A percentile compares a stretch with the other conserved stretches of the same genome.
These are phyloP conservation scores for Paralichthys olivaceus DNA, from an alignment of 2,113 vertebrate species.

Conservation along the genomic window DNA sequence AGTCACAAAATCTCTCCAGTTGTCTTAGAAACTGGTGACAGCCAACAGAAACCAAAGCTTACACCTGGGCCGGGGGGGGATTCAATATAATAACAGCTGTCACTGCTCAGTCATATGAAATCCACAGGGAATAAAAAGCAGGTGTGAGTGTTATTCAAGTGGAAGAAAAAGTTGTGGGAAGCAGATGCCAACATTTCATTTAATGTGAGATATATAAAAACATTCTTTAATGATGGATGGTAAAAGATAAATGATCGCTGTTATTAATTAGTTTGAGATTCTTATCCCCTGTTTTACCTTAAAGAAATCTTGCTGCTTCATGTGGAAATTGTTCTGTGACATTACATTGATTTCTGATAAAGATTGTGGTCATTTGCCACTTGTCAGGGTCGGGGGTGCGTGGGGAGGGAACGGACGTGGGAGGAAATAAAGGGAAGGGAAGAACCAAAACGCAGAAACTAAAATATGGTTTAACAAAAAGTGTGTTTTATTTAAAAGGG, in stretches of 20 bases:
- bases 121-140: not conserved
- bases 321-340: no score
- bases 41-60: not conserved
- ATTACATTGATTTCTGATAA: not conserved
- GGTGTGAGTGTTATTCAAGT: not conserved
- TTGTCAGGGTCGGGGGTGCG: no score
- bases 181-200: not conserved
- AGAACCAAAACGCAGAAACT: no score
- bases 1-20: conserved; percentile 7
- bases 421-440: no score
- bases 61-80: not conserved
- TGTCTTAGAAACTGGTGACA: conserved; percentile 17
- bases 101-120: conserved; percentile 2
- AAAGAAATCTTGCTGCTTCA: no score
- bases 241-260: not conserved
- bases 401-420: no score
- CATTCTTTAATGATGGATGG: not conserved
- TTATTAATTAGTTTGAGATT: not conserved
- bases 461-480: no score
- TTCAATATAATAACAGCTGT: conserved; percentile 23
- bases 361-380: not conserved
- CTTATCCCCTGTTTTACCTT: not conserved
- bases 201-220: not conserved
- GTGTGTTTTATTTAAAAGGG: no score
- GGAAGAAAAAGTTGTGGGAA: not conserved